Evolutionary conservation across 2,797 vertebrate genomes (phyloP).

Genomic region (Pangasius krempfi): DNA sequence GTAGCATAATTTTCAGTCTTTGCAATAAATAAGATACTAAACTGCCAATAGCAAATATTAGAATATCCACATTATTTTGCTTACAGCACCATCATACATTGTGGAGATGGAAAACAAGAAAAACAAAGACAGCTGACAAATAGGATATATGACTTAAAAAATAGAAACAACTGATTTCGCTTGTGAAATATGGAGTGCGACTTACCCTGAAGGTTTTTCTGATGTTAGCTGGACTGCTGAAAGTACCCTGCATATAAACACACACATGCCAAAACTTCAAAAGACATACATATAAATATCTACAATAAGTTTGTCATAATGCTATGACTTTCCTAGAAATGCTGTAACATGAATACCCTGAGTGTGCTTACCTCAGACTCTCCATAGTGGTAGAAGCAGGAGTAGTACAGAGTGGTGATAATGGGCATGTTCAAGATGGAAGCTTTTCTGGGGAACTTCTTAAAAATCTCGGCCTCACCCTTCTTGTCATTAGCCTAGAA

Average conservation of each 20-base stretch:
- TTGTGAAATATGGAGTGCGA: background rate
- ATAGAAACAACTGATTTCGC: background rate
- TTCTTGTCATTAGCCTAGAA: conserved; percentile 84
- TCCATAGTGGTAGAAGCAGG: conserved; percentile 92
- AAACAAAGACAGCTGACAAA: background rate
- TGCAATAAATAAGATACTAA: no score
- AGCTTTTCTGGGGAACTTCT: conserved; percentile 88
- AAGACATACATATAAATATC: background rate
- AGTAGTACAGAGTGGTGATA: conserved; percentile 93
- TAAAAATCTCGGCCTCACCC: conserved; percentile 86
- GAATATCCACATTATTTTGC: background rate
- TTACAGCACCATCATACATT: background rate
- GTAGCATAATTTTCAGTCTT: no score
- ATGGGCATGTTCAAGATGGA: conserved; percentile 94
- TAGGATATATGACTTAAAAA: background rate
- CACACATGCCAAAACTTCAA: background rate
- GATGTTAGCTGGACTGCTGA: conserved; percentile 90
- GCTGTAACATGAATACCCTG: background rate
- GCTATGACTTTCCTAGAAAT: no score
- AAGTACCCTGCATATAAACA: conserved; percentile 77
- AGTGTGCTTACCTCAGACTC: conserved; percentile 82
- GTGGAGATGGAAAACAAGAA: background rate
- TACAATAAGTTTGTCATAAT: background rate
- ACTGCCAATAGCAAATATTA: no score
- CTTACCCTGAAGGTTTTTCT: conserved; percentile 93